Base-by-base conservation (phyloP, 1,140 invertebrate genomes). In the Xylocopa sonorina region DNA sequence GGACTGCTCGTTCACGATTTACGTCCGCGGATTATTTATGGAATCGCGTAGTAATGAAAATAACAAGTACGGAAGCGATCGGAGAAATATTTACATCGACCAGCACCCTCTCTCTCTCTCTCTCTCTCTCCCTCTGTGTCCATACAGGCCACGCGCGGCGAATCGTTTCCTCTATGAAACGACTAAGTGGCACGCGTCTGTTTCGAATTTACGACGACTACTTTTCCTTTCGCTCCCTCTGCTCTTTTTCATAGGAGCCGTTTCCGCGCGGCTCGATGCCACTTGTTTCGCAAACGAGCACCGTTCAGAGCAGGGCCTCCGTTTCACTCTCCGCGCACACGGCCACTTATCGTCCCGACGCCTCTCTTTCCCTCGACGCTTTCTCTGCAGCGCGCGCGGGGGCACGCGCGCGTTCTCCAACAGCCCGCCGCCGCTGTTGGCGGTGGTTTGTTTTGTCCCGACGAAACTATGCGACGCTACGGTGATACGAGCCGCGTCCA, bases 131-230 rank as follows among this genome's bases (percentile, higher is more conserved):
- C 21, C 12, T 53, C 81, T 67, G 24, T 82, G 86, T 84, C 82
- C 82, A 67, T 55, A 79, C 29, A 38, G 63, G n/a, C 82, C 75
- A 77, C 76, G 63, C 81, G 48, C 74, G 81, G 78, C 86, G 77
- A 89, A 87, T 87, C 78, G 81, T 77, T 86, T 87, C 87, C 85
- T 83, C 86, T 87, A 80, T 27, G 73, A 67, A 71, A 50, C n/a
- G 62, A 64, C 58, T 21, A 67, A 69, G 66, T 82, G 82, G 73
- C 83, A 87, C 83, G 82, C 86, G 72, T 27, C 66, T 64, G 66
- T 62, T 77, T 80, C 76, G 66, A 77, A 80, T 85, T 84, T 85
- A 82, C 79, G 64, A 58, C 66, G 38, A 78, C 69, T 74, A 62
- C 53, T 66, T 72, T 66, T 14, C 46, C 14, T 34, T 57, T 67